Percentiles rank a stretch among this genome's conserved stretches.
Conservation (phyloP, 2,888 invertebrate species). For the Andrena minutula region DNA sequence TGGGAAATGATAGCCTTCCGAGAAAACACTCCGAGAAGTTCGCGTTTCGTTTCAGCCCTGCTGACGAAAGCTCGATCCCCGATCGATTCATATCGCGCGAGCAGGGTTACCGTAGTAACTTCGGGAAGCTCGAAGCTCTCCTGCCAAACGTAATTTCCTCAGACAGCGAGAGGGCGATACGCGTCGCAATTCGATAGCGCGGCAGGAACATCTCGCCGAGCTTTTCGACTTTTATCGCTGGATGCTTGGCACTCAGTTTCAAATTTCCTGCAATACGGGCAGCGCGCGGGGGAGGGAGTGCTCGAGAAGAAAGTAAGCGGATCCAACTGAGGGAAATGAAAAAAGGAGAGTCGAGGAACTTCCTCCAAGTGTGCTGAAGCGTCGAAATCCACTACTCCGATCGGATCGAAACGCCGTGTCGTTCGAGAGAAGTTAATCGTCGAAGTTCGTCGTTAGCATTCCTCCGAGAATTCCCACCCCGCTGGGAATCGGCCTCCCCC, state of each 20-base stretch:
- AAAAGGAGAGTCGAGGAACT: too few species aligned
- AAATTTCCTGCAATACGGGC: slow-evolving; percentile 70
- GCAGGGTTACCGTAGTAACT: too few species aligned
- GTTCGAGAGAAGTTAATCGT: slow-evolving; percentile 54
- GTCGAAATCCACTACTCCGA: slow-evolving; percentile 30
- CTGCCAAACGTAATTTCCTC: slow-evolving; percentile 59
- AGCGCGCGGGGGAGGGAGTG: background rate
- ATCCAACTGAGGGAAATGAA: too few species aligned
- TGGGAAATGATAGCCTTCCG: too few species aligned
- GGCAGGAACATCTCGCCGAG: slow-evolving; percentile 54
- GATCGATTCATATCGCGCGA: background rate
- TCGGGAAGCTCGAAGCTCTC: slow-evolving; percentile 11
- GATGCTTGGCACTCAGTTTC: slow-evolving; percentile 64
- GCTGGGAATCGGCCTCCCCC: too few species aligned
- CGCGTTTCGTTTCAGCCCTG: too few species aligned
- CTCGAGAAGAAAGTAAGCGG: too few species aligned
- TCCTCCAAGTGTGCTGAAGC: slow-evolving; percentile 32
- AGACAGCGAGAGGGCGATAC: slow-evolving; percentile 32
- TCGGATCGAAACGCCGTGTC: slow-evolving; percentile 36
- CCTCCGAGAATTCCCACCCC: background rate
- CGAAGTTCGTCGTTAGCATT: slow-evolving; percentile 16
- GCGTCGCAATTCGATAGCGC: slow-evolving; percentile 67
- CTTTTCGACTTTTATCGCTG: slow-evolving; percentile 67
- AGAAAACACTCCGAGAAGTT: too few species aligned
- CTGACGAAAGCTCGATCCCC: slow-evolving; percentile 1